phyloP scores from a whole-genome alignment of 2,797 vertebrate genomes.

The Pipistrellus kuhlii region DNA sequence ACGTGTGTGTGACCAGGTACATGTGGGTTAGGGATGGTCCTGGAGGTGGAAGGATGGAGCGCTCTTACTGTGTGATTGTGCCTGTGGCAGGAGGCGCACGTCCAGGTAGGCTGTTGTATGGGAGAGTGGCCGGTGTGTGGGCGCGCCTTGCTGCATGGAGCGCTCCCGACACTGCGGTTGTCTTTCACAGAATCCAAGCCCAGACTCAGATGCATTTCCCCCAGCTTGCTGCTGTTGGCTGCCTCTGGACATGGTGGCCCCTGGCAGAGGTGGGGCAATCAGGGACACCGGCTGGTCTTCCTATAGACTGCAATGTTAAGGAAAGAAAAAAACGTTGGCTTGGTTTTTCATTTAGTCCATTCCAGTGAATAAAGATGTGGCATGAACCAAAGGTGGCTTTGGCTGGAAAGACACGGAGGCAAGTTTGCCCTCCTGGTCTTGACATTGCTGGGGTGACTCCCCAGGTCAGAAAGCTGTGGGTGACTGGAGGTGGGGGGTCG shows the following conservation, averaged over 20 bases:
- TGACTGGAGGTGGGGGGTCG: not conserved
- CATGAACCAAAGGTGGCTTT: not conserved
- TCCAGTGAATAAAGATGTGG: not conserved
- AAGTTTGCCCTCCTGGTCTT: not conserved
- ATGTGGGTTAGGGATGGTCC: not conserved
- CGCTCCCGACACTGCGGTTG: not conserved
- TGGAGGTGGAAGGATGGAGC: not conserved
- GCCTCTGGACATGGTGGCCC: not conserved
- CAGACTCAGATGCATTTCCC: not conserved
- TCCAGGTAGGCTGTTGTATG: not conserved
- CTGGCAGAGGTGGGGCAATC: not conserved
- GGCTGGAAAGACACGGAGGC: not conserved
- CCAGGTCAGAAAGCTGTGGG: not conserved
- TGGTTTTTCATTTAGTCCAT: not conserved
- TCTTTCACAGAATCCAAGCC: slow-evolving; percentile 34
- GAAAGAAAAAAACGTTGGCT: not conserved
- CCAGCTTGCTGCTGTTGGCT: not conserved
- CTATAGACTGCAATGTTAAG: not conserved
- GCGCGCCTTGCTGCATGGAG: not conserved
- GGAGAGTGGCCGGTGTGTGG: not conserved
- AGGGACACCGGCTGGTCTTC: not conserved
- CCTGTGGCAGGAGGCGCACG: not conserved
- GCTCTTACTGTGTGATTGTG: not conserved
- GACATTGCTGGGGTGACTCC: not conserved
- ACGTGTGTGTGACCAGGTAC: not conserved